Base-by-base conservation (phyloP, 2,888 invertebrate species). In the Blastobasis adustella region DNA sequence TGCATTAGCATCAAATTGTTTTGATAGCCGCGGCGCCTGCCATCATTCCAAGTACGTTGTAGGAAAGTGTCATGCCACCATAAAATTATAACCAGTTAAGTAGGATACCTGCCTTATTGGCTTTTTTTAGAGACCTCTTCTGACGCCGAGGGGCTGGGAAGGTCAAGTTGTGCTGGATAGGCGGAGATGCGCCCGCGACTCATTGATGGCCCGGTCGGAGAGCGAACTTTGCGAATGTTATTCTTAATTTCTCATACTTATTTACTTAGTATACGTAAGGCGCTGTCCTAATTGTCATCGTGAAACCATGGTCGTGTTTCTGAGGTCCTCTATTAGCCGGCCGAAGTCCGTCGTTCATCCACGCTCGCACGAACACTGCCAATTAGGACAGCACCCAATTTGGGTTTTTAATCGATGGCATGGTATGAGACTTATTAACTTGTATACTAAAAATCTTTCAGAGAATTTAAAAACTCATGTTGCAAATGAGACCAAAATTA, bases 81-180 rank as follows among this genome's bases (percentile, higher is more conserved):
- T 57, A 68, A 68, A 66, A 64, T 60, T 52, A 56, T 59, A 62
- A 66, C 75, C 68, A 73, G 64, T 66, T 55, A 48, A 58, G 53
- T 56, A 51, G 57, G 73, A 69, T 60, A 66, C 66, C 59, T 51
- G 60, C 47, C 49, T 38, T 55, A 58, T 49, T 56, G 60, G 62
- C 56, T 58, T 58, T 70, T 69, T 63, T 67, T 67, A 61, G 54
- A 55, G 58, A 60, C 65, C 64, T 58, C 56, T 58, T 59, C 54
- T 57, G 61, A 55, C 45, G 51, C 52, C 50, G 56, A 52, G 53
- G 54, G 62, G 58, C 54, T 59, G 61, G 62, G 56, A 49, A 54
- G 73, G 49, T 67, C 74, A 61, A 54, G 49, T 57, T 9, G 23
- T 5, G 48, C 50, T 50, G 47, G 50, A 53, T 53, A 42, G 45